Conservation (phyloP, 2,888 invertebrate species). For the Panzeria rudis region DNA sequence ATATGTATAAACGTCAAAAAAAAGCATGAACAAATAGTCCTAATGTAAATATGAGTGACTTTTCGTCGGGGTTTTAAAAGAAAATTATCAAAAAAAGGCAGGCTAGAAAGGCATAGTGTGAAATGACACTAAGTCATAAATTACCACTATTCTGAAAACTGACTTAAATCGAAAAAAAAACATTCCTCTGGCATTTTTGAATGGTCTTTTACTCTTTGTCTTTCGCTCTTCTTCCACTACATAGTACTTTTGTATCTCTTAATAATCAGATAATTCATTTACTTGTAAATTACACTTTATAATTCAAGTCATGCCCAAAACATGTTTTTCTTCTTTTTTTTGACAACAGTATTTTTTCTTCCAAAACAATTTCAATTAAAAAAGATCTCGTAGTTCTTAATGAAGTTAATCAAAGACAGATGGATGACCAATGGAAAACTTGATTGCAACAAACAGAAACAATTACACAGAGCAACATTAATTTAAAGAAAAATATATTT, state of each 20-base stretch:
- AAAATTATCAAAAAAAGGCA: too few species aligned
- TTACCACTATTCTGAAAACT: too few species aligned
- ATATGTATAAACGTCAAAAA: too few species aligned
- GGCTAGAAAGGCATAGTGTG: too few species aligned
- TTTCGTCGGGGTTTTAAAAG: too few species aligned
- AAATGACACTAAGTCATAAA: too few species aligned
- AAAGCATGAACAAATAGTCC: too few species aligned
- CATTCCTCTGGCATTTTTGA: too few species aligned
- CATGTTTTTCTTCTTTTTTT: conserved; percentile 35
- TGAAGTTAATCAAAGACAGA: not conserved
- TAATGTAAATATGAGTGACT: too few species aligned
- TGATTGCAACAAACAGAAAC: not conserved
- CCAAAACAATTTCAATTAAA: not conserved
- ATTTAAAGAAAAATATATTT: not conserved
- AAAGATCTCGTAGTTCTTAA: conserved; percentile 14
- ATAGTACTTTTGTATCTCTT: not conserved
- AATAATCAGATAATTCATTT: conserved; percentile 23
- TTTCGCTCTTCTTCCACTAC: not conserved
- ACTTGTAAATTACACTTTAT: conserved; percentile 31
- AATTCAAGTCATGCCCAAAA: conserved; percentile 18
- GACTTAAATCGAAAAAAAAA: too few species aligned
- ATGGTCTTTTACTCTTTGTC: too few species aligned
- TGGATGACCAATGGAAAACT: conserved; percentile 3
- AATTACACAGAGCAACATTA: not conserved
- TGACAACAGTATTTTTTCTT: not conserved